Evolutionary conservation across 2,113 vertebrate species (phyloP).

Genomic region (Dipodomys stephensi): DNA sequence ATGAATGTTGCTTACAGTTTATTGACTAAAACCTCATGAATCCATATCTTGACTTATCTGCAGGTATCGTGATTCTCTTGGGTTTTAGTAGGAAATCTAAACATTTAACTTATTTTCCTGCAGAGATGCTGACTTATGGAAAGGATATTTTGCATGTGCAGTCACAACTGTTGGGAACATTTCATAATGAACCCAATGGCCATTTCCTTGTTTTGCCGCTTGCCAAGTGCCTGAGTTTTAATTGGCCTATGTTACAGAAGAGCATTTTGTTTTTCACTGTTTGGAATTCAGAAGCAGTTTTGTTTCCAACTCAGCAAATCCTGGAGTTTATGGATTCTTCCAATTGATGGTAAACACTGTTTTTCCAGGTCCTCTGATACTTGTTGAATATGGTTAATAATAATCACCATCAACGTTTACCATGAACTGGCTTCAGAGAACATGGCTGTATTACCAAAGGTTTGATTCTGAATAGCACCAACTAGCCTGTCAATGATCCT

Average conservation of each 20-base stretch:
- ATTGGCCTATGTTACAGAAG: constrained; percentile 8
- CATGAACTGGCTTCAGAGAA: background rate
- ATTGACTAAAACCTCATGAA: background rate
- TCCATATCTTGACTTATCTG: background rate
- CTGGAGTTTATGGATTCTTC: background rate
- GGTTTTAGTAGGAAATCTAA: constrained; percentile 34
- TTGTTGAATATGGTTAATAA: constrained; percentile 15
- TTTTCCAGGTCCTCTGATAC: background rate
- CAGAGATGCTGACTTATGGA: constrained; percentile 25
- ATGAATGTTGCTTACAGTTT: constrained; percentile 1
- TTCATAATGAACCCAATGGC: constrained; percentile 11
- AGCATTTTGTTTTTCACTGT: background rate
- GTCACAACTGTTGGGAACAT: background rate
- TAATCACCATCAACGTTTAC: background rate
- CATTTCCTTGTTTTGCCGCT: background rate
- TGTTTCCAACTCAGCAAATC: background rate
- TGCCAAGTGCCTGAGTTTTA: constrained; percentile 44
- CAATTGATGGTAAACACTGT: background rate
- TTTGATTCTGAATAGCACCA: background rate
- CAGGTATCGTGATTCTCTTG: background rate
- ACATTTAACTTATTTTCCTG: background rate
- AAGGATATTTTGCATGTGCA: background rate
- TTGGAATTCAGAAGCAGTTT: constrained; percentile 11
- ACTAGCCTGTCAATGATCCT: background rate
- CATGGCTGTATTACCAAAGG: background rate